A percentile compares a stretch with the other conserved stretches of the same genome.
Evolutionary conservation across 2,888 invertebrate species (phyloP).

Genomic region (Gymnocheta viridis): DNA sequence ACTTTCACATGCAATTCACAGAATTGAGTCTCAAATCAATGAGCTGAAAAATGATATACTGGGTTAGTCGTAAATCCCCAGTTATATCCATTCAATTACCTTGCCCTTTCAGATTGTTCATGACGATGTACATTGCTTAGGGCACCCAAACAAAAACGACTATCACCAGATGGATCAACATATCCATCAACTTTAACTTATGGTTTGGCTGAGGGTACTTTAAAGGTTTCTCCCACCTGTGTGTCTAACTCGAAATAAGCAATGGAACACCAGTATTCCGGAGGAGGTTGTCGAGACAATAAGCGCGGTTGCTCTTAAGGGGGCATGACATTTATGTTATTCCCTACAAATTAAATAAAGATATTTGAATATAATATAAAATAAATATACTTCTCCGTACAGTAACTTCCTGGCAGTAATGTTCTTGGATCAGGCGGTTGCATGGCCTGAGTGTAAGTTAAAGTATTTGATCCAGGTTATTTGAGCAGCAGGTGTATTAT

Average conservation of each 20-base stretch:
- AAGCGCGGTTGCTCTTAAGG: slow-evolving; percentile 82
- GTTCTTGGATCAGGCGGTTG: slow-evolving; percentile 88
- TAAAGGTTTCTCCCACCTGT: slow-evolving; percentile 96
- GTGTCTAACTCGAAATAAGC: slow-evolving; percentile 99
- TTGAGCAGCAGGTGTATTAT: slow-evolving; percentile 84
- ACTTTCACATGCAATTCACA: too few relatives aligned
- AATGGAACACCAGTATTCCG: slow-evolving; percentile 99
- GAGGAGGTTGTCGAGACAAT: slow-evolving; percentile 93
- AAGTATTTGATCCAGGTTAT: slow-evolving; percentile 94
- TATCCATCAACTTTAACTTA: slow-evolving; percentile 98
- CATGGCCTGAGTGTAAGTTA: slow-evolving; percentile 96
- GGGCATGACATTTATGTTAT: slow-evolving; percentile 79
- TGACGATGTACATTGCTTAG: slow-evolving; percentile 99
- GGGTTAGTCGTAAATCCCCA: too few relatives aligned
- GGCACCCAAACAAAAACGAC: slow-evolving; percentile 98
- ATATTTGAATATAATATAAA: neutral
- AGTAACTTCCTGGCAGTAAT: slow-evolving; percentile 85
- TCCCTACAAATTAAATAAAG: slow-evolving; percentile 75
- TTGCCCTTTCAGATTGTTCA: slow-evolving; percentile 95
- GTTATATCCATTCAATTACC: too few relatives aligned
- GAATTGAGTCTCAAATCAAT: too few relatives aligned
- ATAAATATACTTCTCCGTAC: slow-evolving; percentile 81
- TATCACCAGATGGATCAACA: slow-evolving; percentile 98
- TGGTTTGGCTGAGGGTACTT: slow-evolving; percentile 93
- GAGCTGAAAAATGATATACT: too few relatives aligned